Conservation (phyloP, 2,113 vertebrate genomes). For the Rhynchomys soricoides region DNA sequence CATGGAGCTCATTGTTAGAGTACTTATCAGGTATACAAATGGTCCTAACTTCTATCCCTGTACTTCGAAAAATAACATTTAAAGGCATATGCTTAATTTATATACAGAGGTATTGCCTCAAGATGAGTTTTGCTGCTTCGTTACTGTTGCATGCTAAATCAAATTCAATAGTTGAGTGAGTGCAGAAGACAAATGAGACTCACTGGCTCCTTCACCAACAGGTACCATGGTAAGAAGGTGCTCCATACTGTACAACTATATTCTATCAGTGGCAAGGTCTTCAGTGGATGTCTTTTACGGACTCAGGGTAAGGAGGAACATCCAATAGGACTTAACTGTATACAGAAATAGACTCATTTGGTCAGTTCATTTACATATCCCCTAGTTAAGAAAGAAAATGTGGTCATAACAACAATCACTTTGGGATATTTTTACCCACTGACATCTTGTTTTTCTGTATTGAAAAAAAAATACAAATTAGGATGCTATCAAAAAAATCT, state of each 20-base stretch:
- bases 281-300: not conserved
- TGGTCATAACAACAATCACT: fast-evolving
- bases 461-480: not conserved
- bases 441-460: not conserved
- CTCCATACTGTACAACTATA: not conserved
- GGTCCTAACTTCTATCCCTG: not conserved
- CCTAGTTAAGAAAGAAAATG: not conserved
- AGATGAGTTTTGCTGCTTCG: no score
- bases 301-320: not conserved
- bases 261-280: not conserved
- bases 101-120: not conserved
- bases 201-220: not conserved
- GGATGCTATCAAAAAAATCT: not conserved
- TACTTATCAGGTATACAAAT: not conserved
- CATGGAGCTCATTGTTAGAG: not conserved
- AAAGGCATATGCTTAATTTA: not conserved
- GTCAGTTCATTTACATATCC: no score
- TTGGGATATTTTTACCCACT: not conserved
- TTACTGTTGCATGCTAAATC: no score
- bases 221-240: not conserved
- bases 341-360: fast-evolving
- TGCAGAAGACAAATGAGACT: not conserved
- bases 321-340: no score
- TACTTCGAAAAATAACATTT: not conserved
- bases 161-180: not conserved